phyloP scores from a whole-genome alignment of 1,140 invertebrate species.

The Atopsyche davidsoni region DNA sequence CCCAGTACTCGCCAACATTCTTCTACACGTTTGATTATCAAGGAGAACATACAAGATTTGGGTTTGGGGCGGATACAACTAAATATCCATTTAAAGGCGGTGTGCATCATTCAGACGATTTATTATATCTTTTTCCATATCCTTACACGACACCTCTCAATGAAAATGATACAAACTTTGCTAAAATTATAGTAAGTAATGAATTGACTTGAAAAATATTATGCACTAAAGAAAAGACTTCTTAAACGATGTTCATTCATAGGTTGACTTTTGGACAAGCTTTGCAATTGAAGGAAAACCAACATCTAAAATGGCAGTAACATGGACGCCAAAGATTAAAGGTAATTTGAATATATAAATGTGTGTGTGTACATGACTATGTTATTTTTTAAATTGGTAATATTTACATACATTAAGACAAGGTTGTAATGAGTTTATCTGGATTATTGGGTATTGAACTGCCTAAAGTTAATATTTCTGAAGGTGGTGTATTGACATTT shows the following conservation, averaged over 20 bases:
- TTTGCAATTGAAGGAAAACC: conserved; percentile 36
- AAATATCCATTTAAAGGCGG: conserved; percentile 42
- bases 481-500: no score
- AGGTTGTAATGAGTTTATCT: no score
- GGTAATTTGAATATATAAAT: no score
- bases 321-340: background rate
- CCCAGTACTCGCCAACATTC: background rate
- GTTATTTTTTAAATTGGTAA: no score
- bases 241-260: no score
- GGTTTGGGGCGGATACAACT: conserved; percentile 35
- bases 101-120: conserved; percentile 40
- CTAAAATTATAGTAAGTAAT: conserved; percentile 35
- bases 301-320: background rate
- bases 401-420: no score
- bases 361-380: no score
- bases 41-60: conserved; percentile 32
- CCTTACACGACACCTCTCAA: conserved; percentile 29
- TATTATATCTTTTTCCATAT: conserved; percentile 38
- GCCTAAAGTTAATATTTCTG: no score
- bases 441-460: no score
- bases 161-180: conserved; percentile 33
- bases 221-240: no score
- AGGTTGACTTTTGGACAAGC: conserved; percentile 36
- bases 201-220: background rate
- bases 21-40: conserved; percentile 21